These are phyloP conservation scores for Ormia ochracea DNA, from an alignment of 2,888 invertebrate species.

Conservation along the genomic window DNA sequence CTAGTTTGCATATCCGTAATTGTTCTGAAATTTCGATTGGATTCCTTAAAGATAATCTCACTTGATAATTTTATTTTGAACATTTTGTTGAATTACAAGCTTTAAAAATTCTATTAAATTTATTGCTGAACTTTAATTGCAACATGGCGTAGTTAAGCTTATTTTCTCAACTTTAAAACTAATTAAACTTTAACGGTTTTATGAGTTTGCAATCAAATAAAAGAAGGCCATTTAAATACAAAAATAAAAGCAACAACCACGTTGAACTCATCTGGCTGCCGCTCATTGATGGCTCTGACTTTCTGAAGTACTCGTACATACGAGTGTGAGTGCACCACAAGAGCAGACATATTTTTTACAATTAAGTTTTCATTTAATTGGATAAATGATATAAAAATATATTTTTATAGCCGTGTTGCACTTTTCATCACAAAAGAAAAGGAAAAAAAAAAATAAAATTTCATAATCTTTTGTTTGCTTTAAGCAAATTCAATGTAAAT, in stretches of 20 bases:
- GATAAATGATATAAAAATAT: neutral
- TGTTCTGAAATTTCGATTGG: no score
- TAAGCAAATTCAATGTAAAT: no score
- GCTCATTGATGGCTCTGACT: constrained; percentile 3
- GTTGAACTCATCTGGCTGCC: neutral
- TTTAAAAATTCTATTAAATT: no score
- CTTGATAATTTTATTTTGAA: no score
- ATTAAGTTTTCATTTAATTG: neutral
- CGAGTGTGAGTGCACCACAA: neutral
- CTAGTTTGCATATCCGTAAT: no score
- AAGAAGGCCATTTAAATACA: neutral
- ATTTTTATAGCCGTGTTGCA: neutral
- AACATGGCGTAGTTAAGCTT: neutral
- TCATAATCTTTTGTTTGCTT: no score
- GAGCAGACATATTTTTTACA: neutral
- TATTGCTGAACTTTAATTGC: no score
- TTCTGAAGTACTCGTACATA: constrained; percentile 21
- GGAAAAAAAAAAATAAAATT: no score
- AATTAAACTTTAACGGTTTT: constrained; percentile 44
- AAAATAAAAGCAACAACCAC: neutral
- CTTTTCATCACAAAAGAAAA: neutral
- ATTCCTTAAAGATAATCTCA: no score
- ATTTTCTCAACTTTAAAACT: constrained; percentile 21
- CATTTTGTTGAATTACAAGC: no score
- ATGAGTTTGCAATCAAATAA: constrained; percentile 14